Base-by-base conservation (phyloP, 2,888 invertebrate genomes). In the Glaucopsyche alexis region DNA sequence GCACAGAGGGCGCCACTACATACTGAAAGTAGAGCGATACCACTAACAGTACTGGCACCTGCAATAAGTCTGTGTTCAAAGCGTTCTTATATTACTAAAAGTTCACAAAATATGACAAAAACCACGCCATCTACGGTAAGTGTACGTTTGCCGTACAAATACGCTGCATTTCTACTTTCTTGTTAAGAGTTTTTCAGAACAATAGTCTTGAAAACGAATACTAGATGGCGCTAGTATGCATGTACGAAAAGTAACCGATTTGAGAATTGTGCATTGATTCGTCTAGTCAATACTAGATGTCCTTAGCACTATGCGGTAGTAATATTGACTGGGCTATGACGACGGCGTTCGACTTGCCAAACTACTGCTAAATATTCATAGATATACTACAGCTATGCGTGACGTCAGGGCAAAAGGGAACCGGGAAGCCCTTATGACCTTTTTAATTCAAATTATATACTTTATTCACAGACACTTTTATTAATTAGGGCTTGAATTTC, bases 301-400 rank as follows among this genome's bases (percentile, higher is more conserved):
- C 83, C 60, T 73, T 76, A 77, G 75, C 70, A 50, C 81, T 80
- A 83, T 83, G 83, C 83, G 82, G 81, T 77, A 83, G 74, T 79
- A 79, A 80, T 83, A 84, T 83, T 76, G 84, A 84, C 83, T 81
- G 74, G 74, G 76, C 74, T 74, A 60, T 71, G 42, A 72, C 74
- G 72, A 77, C 77, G 69, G 77, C 79, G 76, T 55, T 73, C 75
- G 76, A 76, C 77, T 79, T 79, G 77, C 79, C 74, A 76, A 81
- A 78, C 75, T 77, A 75, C 72, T 74, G 69, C 69, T 71, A 72
- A 76, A 74, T 77, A 77, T 75, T 67, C 75, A 75, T 78, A 74
- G 66, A 74, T 75, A 74, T 75, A 73, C 73, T 77, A 75, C 75
- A 79, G 77, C 75, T 79, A 79, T 76, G 71, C 16, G 55, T 83